Evolutionary conservation across 2,888 invertebrate species (phyloP).

Genomic region (Lithophane ornitopus): DNA sequence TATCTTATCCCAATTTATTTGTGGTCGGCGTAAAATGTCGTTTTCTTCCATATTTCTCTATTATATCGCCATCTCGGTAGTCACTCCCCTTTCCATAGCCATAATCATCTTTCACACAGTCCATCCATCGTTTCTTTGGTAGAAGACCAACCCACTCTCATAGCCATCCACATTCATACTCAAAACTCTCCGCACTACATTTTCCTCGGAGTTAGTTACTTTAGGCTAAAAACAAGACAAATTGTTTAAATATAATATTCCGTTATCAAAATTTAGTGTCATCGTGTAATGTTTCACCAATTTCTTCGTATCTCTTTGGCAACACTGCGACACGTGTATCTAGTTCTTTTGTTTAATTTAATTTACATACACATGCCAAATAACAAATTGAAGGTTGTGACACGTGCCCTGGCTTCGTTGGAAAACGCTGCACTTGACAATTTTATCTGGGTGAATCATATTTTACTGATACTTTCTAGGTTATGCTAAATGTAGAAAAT

Average conservation of each 20-base stretch:
- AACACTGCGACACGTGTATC: constrained; percentile 49
- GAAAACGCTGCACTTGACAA: constrained; percentile 7
- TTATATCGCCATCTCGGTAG: background rate
- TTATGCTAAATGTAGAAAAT: background rate
- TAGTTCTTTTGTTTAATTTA: constrained; percentile 37
- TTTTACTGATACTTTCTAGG: constrained; percentile 37
- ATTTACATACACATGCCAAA: constrained; percentile 39
- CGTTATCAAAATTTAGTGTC: constrained; percentile 17
- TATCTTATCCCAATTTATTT: too few species aligned
- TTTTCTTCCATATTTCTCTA: background rate
- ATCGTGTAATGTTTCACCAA: constrained; percentile 35
- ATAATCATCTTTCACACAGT: background rate
- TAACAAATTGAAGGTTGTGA: constrained; percentile 11
- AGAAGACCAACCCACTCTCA: too few species aligned
- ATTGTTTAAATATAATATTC: background rate
- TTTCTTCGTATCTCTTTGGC: constrained; percentile 38
- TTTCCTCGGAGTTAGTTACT: background rate
- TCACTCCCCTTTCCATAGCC: background rate
- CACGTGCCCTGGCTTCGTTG: constrained; percentile 40
- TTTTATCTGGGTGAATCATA: constrained; percentile 50
- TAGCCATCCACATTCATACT: background rate
- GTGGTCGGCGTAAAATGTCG: background rate
- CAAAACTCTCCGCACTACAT: background rate
- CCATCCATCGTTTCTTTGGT: background rate
- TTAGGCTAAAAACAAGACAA: background rate